These are phyloP conservation scores for Scaptomyza flava DNA, from an alignment of 2,888 invertebrate genomes.

Conservation along the genomic window DNA sequence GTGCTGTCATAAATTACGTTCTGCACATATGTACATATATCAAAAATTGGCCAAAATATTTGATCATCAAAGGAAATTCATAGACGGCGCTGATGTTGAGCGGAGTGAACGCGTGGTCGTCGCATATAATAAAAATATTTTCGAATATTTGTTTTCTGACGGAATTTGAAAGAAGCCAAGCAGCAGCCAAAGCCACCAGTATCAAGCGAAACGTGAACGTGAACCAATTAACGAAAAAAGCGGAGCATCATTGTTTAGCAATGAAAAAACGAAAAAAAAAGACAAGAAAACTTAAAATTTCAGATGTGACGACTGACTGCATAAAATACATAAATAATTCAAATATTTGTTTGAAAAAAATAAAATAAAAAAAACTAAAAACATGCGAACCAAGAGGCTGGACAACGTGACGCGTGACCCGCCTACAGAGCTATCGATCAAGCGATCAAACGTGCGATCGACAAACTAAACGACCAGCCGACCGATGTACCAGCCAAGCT, in stretches of 20 bases:
- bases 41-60: slow-evolving; percentile 39
- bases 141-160: slow-evolving; percentile 60
- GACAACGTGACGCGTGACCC: slow-evolving; percentile 75
- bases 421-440: slow-evolving; percentile 79
- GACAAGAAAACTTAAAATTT: slow-evolving; percentile 33
- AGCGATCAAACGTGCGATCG: slow-evolving; percentile 52
- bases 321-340: slow-evolving; percentile 69
- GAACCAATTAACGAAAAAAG: slow-evolving; percentile 59
- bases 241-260: slow-evolving; percentile 28
- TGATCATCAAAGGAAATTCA: slow-evolving; percentile 73
- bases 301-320: slow-evolving; percentile 56
- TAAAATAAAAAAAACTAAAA: slow-evolving; percentile 27
- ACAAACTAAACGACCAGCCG: slow-evolving; percentile 21
- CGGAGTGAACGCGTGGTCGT: slow-evolving; percentile 76
- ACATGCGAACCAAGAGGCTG: slow-evolving; percentile 41
- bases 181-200: slow-evolving; percentile 50
- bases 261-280: slow-evolving; percentile 12
- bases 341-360: slow-evolving; percentile 43
- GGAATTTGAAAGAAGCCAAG: slow-evolving; percentile 57
- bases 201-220: slow-evolving; percentile 68
- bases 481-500: slow-evolving; percentile 36
- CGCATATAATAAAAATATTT: slow-evolving; percentile 42
- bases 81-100: slow-evolving; percentile 55
- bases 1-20: slow-evolving; percentile 62
- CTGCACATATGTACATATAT: slow-evolving; percentile 16